A percentile compares a stretch with the other conserved stretches of the same genome.
These are phyloP conservation scores for Prosopocoilus inquinatus DNA, from an alignment of 2,888 invertebrate species.

Conservation along the genomic window DNA sequence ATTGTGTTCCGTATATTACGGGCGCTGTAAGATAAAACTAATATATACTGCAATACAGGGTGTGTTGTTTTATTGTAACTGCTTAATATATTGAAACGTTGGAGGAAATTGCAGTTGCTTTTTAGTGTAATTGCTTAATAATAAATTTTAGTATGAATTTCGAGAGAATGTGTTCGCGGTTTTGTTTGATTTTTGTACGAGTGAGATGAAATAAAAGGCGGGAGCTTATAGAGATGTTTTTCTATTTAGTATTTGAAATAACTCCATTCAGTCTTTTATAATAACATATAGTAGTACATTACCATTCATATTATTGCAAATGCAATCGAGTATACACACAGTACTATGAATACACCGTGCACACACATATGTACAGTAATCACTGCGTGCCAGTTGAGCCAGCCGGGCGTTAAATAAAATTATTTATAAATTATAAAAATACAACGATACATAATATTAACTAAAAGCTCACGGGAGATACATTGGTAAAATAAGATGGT, in stretches of 20 bases:
- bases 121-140: too few relatives aligned
- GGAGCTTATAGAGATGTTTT: conserved; percentile 34
- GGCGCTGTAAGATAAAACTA: too few relatives aligned
- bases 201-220: conserved; percentile 8
- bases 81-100: too few relatives aligned
- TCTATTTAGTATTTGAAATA: conserved; percentile 52
- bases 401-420: conserved; percentile 21
- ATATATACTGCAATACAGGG: too few relatives aligned
- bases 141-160: too few relatives aligned
- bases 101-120: too few relatives aligned
- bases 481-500: conserved; percentile 14
- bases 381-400: conserved; percentile 27
- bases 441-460: conserved; percentile 16
- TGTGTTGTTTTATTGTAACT: too few relatives aligned
- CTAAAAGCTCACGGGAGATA: conserved; percentile 19
- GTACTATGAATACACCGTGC: conserved; percentile 52
- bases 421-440: conserved; percentile 14
- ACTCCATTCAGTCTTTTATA: conserved; percentile 55
- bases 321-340: conserved; percentile 53
- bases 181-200: too few relatives aligned
- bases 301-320: conserved; percentile 53
- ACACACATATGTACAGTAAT: conserved; percentile 42
- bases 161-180: too few relatives aligned
- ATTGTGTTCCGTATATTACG: too few relatives aligned
- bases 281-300: conserved; percentile 54